These are phyloP conservation scores for Drosophila anomelani DNA, from an alignment of 2,888 invertebrate species.

Conservation along the genomic window DNA sequence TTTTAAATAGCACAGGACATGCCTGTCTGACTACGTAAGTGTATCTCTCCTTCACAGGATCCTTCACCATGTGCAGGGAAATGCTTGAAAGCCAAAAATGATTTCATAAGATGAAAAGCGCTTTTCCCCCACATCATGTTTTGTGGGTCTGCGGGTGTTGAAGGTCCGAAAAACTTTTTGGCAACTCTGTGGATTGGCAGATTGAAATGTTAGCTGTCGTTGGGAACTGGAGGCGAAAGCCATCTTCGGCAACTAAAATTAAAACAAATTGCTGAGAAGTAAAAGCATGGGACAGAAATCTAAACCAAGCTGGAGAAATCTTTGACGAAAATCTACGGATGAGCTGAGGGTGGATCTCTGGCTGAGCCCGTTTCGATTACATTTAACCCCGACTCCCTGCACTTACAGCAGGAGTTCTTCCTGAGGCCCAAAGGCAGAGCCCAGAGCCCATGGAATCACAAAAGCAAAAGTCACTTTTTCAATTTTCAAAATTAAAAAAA, in stretches of 20 bases:
- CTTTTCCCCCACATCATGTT: slow-evolving; percentile 57
- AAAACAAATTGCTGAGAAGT: slow-evolving; percentile 34
- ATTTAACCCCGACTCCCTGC: slow-evolving; percentile 11
- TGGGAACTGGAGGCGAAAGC: slow-evolving; percentile 24
- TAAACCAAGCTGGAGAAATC: not conserved
- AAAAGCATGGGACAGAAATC: not conserved
- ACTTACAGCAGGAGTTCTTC: not conserved
- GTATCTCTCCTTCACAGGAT: slow-evolving; percentile 14
- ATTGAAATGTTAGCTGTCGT: slow-evolving; percentile 42
- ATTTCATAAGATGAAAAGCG: slow-evolving; percentile 76
- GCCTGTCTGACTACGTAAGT: slow-evolving; percentile 41
- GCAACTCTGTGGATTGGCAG: slow-evolving; percentile 47
- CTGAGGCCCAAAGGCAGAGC: not conserved
- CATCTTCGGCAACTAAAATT: slow-evolving; percentile 55
- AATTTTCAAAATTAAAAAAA: slow-evolving; percentile 79
- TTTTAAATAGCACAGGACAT: slow-evolving; percentile 70
- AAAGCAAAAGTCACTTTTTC: slow-evolving; percentile 83
- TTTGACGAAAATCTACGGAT: not conserved
- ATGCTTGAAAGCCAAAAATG: slow-evolving; percentile 70
- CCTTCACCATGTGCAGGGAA: slow-evolving; percentile 47
- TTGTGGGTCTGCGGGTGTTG: slow-evolving; percentile 7
- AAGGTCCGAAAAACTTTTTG: slow-evolving; percentile 37
- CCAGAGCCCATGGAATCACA: slow-evolving; percentile 52
- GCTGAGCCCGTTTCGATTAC: slow-evolving; percentile 34
- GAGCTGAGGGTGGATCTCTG: not conserved